Percentiles rank a stretch among this genome's conserved stretches.
Conservation (phyloP, 2,797 vertebrate species). For the Pseudochirops cupreus region DNA sequence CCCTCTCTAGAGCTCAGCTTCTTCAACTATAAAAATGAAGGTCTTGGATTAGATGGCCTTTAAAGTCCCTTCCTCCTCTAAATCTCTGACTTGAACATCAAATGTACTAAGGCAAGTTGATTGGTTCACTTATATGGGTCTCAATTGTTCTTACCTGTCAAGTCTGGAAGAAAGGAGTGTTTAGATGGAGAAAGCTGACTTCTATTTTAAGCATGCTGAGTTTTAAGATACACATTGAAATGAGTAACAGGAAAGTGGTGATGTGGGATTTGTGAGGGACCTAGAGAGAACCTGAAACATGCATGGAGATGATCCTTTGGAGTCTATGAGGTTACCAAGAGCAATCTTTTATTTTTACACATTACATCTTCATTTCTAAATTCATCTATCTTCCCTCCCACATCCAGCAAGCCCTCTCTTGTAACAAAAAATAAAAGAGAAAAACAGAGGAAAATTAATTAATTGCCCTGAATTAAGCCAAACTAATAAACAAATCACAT, state of each 20-base stretch:
- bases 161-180: too few relatives aligned
- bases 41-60: not conserved
- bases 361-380: not conserved
- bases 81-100: not conserved
- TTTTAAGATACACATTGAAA: not conserved
- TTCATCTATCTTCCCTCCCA: not conserved
- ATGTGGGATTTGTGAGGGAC: not conserved
- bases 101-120: not conserved
- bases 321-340: not conserved
- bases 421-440: not conserved
- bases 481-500: not conserved
- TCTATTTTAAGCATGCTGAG: not conserved
- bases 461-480: not conserved
- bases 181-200: not conserved
- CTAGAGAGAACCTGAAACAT: not conserved
- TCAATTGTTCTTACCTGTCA: not conserved
- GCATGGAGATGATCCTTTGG: not conserved
- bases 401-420: not conserved
- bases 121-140: not conserved
- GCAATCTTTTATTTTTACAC: not conserved
- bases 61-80: not conserved
- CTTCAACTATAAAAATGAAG: not conserved
- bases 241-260: not conserved
- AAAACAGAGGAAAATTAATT: not conserved
- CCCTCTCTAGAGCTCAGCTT: not conserved